phyloP scores from a whole-genome alignment of 2,113 vertebrate species.

The Suricata suricatta region DNA sequence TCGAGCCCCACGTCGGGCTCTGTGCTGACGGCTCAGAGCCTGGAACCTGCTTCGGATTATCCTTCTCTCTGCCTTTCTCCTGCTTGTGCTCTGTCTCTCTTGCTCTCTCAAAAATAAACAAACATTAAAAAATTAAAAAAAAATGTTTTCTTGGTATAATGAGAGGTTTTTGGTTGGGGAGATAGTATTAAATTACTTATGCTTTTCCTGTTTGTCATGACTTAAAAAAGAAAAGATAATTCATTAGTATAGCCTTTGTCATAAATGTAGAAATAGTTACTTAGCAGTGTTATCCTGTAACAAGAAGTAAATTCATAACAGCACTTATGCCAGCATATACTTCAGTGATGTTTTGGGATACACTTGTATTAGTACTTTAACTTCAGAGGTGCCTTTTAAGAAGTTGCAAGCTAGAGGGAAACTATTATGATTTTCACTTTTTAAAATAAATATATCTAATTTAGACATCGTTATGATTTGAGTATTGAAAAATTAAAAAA shows the following conservation, averaged over 20 bases:
- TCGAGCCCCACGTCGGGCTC: too few relatives aligned
- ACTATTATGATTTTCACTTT: background rate
- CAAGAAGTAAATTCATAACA: background rate
- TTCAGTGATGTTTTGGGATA: background rate
- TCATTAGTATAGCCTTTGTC: background rate
- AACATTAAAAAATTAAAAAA: too few relatives aligned
- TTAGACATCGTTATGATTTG: background rate
- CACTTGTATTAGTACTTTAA: background rate
- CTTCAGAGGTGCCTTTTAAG: background rate
- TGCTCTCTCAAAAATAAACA: too few relatives aligned
- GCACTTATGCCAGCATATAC: background rate
- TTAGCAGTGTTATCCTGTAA: background rate
- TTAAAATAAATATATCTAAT: background rate
- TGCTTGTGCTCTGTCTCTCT: too few relatives aligned
- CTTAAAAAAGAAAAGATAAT: background rate
- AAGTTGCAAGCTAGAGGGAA: background rate
- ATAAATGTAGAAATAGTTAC: background rate
- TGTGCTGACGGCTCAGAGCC: too few relatives aligned
- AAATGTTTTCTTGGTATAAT: background rate
- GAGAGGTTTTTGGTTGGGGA: background rate
- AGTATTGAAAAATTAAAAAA: background rate
- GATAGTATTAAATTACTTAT: background rate
- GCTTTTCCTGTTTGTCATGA: background rate
- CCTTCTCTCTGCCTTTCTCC: too few relatives aligned
- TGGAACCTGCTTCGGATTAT: too few relatives aligned